Conservation (phyloP, 2,888 invertebrate genomes). For the Aradus depressus region DNA sequence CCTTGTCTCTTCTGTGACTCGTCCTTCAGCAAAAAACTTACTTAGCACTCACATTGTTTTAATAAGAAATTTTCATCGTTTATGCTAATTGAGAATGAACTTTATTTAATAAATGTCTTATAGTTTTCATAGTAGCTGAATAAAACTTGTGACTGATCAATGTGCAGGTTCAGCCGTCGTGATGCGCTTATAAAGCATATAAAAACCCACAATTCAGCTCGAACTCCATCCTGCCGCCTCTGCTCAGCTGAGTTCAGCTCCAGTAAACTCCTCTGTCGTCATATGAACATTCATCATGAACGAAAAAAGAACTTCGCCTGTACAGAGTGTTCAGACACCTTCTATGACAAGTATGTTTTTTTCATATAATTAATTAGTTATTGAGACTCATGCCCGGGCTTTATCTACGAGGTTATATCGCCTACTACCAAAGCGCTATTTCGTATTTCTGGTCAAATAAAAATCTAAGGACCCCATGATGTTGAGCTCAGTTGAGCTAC, state of each 20-base stretch:
- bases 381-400: no score
- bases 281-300: slow-evolving; percentile 25
- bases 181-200: slow-evolving; percentile 53
- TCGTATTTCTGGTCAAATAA: no score
- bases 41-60: slow-evolving; percentile 57
- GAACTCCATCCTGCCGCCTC: slow-evolving; percentile 6
- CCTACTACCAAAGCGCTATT: no score
- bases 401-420: no score
- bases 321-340: slow-evolving; percentile 36
- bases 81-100: no score
- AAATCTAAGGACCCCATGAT: no score
- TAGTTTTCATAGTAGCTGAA: not conserved
- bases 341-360: slow-evolving; percentile 38
- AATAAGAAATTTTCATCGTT: no score
- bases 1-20: slow-evolving; percentile 58
- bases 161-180: slow-evolving; percentile 50
- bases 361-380: not conserved
- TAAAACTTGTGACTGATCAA: not conserved
- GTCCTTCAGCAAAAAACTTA: slow-evolving; percentile 50
- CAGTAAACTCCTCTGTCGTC: slow-evolving; percentile 8
- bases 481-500: no score
- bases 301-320: slow-evolving; percentile 34
- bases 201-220: slow-evolving; percentile 38
- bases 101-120: not conserved
- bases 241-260: slow-evolving; percentile 12